Evolutionary conservation across 1,140 invertebrate genomes (phyloP), one percentile per base, ranked within the genome.

Genomic region (Chrysoperla carnea): DNA sequence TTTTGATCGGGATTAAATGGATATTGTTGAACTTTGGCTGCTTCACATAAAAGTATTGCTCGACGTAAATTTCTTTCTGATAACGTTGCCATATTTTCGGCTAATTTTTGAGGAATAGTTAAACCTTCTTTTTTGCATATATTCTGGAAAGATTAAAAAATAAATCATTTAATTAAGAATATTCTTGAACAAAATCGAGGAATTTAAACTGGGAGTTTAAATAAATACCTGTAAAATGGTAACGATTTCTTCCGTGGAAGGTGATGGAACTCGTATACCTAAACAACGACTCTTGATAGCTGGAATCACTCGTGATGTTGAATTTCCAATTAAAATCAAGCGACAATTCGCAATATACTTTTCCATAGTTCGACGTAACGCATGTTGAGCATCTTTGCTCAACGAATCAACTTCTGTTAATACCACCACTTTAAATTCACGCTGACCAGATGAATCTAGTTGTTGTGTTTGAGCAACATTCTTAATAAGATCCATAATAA

Each of bases 311-410:
- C 85, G 73, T 31, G 90, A 96, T 15, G 84, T 92, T 6, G 91
- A 95, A 59, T 95, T 94, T 6, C 90, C 86, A 53, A 88, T 90
- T 1, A 99, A 67, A 55, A 99, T 94, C 0, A 99, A 63, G 27
- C 96, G 76, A 64, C 96, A 99, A 7, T 91, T 94, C 11, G 77
- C 67, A 45, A 95, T 84, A 62, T 99, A 99, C 56, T 99, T 99
- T 63, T 99, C 96, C 95, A 99, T 99, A 1, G 96, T 99, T 45
- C 96, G 69, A 50, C 96, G 75, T 36, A 99, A 62, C 1, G 92
- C 94, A 64, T 99, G 93, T 59, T 99, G 96, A 1, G 96, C 96
- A 69, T 98, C 94, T 60, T 88, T 92, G 1, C 90, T 90, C n/a
- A 99, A 63, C 40, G 84, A 78, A 62, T 99, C 94, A 0, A 94